A percentile compares a stretch with the other conserved stretches of the same genome.
Evolutionary conservation across 2,888 invertebrate species (phyloP).

Genomic region (Drosophila quinaria): DNA sequence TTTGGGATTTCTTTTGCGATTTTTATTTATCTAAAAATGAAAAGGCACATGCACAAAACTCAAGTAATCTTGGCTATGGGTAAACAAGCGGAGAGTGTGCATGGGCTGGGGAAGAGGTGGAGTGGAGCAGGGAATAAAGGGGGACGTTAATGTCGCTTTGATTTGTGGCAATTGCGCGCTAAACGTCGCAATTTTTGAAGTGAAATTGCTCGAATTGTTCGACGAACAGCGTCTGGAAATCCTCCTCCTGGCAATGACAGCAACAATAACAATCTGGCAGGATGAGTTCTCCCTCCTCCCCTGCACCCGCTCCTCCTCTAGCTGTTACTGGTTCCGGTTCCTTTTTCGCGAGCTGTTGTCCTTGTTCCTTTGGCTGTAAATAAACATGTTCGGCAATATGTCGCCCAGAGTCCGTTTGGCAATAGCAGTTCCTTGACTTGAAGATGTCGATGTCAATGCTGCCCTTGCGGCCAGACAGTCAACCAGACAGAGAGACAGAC

Average conservation of each 20-base stretch:
- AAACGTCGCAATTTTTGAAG: constrained; percentile 80
- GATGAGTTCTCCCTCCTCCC: constrained; percentile 44
- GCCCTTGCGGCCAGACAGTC: constrained; percentile 49
- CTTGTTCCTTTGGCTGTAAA: constrained; percentile 72
- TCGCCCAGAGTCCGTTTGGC: constrained; percentile 48
- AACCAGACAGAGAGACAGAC: not conserved
- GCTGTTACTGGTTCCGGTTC: constrained; percentile 35
- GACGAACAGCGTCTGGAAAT: constrained; percentile 51
- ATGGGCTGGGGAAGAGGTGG: not conserved
- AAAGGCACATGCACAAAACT: constrained; percentile 47
- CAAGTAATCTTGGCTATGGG: constrained; percentile 8
- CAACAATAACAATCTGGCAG: constrained; percentile 37
- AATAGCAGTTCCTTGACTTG: constrained; percentile 36
- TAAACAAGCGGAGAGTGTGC: not conserved
- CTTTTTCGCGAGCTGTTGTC: constrained; percentile 48
- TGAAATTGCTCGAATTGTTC: constrained; percentile 79
- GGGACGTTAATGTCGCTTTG: constrained; percentile 74
- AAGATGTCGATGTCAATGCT: constrained; percentile 37
- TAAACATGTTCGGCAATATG: constrained; percentile 79
- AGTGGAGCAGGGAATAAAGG: not conserved
- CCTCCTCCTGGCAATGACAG: constrained; percentile 44
- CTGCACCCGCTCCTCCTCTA: not conserved
- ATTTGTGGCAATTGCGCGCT: constrained; percentile 81
- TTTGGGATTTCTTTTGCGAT: constrained; percentile 68
- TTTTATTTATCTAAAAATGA: constrained; percentile 77